Percentiles rank a stretch among this genome's conserved stretches.
Conservation (phyloP, 1,140 invertebrate genomes). For the Physella acuta region DNA sequence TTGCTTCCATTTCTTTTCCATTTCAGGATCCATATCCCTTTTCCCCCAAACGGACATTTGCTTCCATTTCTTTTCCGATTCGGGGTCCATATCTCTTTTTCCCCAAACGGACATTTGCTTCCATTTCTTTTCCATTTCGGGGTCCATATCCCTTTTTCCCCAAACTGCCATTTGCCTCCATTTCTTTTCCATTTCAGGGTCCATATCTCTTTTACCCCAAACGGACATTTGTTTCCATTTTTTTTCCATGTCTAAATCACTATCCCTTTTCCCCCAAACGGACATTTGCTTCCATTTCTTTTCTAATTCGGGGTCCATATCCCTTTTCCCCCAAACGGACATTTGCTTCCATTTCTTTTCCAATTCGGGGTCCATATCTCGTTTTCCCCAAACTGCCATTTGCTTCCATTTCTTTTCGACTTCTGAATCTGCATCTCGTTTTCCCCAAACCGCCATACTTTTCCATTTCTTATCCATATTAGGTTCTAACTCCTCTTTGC, state of each 20-base stretch:
- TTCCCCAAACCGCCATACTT: not conserved
- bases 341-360: slow-evolving; percentile 22
- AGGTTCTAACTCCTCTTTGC: too few relatives aligned
- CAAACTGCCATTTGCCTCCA: slow-evolving; percentile 10
- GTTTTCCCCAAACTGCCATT: not conserved
- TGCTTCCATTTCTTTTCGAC: not conserved
- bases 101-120: slow-evolving; percentile 13
- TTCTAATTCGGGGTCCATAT: not conserved
- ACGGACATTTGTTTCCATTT: slow-evolving; percentile 15
- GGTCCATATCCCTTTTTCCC: not conserved
- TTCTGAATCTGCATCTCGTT: not conserved
- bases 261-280: slow-evolving; percentile 12
- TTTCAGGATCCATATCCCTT: not conserved
- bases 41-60: slow-evolving; percentile 10
- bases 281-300: slow-evolving; percentile 19
- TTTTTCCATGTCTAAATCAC: not conserved
- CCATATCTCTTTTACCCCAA: slow-evolving; percentile 1
- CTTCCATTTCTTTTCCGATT: slow-evolving; percentile 12
- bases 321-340: slow-evolving; percentile 15
- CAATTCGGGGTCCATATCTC: not conserved
- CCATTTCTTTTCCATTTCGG: slow-evolving; percentile 11
- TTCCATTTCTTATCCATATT: slow-evolving; percentile 1
- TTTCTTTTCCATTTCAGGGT: slow-evolving; percentile 1
- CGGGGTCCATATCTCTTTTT: not conserved
- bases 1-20: slow-evolving; percentile 9